phyloP scores from a whole-genome alignment of 2,113 vertebrate species.

The Ciconia boyciana region DNA sequence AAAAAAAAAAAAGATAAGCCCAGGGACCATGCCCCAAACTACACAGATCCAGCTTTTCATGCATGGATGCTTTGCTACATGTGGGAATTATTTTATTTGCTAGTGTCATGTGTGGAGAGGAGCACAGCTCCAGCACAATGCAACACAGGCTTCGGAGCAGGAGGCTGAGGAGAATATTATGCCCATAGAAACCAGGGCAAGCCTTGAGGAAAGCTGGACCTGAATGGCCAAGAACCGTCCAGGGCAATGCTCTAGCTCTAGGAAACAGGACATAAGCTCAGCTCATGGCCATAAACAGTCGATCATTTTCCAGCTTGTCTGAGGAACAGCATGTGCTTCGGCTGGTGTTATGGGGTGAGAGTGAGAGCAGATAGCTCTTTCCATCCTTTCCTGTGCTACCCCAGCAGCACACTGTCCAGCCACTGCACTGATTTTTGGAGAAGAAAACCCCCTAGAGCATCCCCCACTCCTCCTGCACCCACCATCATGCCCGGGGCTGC shows the following conservation, averaged over 20 bases:
- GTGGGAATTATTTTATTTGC: background rate
- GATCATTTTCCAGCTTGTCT: background rate
- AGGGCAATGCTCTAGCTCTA: background rate
- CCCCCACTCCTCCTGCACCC: background rate
- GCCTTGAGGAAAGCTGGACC: background rate
- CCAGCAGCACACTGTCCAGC: fast-evolving
- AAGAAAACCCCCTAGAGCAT: background rate
- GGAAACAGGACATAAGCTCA: background rate
- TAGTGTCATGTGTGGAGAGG: background rate
- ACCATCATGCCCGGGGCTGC: fast-evolving
- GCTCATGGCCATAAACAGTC: background rate
- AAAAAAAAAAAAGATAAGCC: background rate
- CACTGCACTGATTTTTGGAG: background rate
- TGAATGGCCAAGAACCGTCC: background rate
- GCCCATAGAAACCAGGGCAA: constrained; percentile 16
- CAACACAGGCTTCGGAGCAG: background rate
- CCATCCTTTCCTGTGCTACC: background rate
- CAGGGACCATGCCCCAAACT: fast-evolving
- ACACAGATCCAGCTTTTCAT: background rate
- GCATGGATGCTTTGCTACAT: background rate
- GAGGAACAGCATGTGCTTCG: background rate
- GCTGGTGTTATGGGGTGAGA: background rate
- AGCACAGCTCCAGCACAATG: background rate
- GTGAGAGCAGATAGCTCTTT: background rate
- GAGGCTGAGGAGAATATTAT: background rate